Conservation (phyloP, 2,888 invertebrate species). For the Philonicus albiceps region DNA sequence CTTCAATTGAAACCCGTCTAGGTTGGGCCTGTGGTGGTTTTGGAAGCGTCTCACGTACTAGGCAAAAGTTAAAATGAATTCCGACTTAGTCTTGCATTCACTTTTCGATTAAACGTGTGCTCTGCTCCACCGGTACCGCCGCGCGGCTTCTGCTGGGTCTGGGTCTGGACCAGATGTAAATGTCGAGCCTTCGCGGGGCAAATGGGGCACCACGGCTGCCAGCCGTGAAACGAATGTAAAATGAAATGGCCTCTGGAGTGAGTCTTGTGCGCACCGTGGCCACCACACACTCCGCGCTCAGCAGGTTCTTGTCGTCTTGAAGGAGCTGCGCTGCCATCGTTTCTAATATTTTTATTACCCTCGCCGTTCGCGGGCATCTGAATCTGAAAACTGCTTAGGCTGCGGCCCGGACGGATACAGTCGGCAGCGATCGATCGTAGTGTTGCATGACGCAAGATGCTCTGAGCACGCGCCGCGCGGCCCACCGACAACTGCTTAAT, state of each 20-base stretch:
- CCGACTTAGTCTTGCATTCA: slow-evolving; percentile 37
- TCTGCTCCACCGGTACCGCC: background rate
- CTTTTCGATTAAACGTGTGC: slow-evolving; percentile 26
- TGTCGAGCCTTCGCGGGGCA: slow-evolving; percentile 23
- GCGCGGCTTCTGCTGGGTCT: background rate
- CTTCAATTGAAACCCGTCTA: slow-evolving; percentile 15
- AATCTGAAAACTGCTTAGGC: background rate
- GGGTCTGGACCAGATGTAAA: slow-evolving; percentile 12
- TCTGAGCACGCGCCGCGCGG: slow-evolving; percentile 26
- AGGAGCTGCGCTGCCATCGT: slow-evolving; percentile 13
- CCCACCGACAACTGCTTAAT: slow-evolving; percentile 19
- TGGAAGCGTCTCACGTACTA: slow-evolving; percentile 3
- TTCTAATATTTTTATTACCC: slow-evolving; percentile 16
- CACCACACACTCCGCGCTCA: background rate
- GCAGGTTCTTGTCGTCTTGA: slow-evolving; percentile 31
- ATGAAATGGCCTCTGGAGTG: slow-evolving; percentile 3
- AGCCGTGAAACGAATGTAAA: slow-evolving; percentile 18
- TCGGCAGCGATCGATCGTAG: background rate
- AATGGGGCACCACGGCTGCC: slow-evolving; percentile 5
- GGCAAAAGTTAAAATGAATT: slow-evolving; percentile 32
- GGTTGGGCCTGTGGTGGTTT: slow-evolving; percentile 22
- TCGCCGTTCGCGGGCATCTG: slow-evolving; percentile 18
- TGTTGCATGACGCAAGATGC: slow-evolving; percentile 37
- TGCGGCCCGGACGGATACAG: background rate
- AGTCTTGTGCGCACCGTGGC: background rate